Evolutionary conservation across 2,888 invertebrate species (phyloP), one percentile per base, ranked within the genome.

Genomic region (Emmelina monodactyla): DNA sequence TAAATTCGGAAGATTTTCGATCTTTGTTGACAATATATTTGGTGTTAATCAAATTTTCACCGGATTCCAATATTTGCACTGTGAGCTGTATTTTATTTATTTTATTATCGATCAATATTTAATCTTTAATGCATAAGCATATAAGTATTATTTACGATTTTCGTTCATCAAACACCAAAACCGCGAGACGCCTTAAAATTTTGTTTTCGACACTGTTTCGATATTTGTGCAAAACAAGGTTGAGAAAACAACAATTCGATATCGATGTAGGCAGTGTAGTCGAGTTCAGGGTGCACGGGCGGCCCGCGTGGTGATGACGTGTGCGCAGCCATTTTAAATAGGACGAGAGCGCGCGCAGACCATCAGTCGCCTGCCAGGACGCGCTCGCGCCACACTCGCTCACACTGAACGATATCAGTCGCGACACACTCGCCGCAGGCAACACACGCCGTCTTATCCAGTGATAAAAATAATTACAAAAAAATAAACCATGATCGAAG

Each of bases 311-410:
- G 66, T 56, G 62, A 48, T 75, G 78, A 72, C 73, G 75, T 70
- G 69, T 59, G 58, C 61, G 57, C 65, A 61, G 68, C 68, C 70
- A 67, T 70, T 68, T 76, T 78, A 79, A 62, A 79, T 75, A 69
- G 72, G 71, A 56, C 71, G 71, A 51, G 60, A 69, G 68, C 68
- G 58, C 63, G 68, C 66, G 67, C 76, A 85, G 85, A 85, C 85
- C 79, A 73, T 72, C 83, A 85, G 85, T 84, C 85, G 85, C 84
- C 76, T 62, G 62, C 51, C 52, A 58, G 65, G 58, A 69, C 66
- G 60, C 65, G 58, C 55, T 48, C 53, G 53, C 53, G 59, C 52
- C 52, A 56, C 59, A 56, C 45, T 45, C 47, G 40, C 40, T 35
- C 49, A 34, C 39, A 46, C 42, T 38, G 43, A 39, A 39, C 46